Evolutionary conservation across 2,888 invertebrate species (phyloP), one percentile per base, ranked within the genome.

Genomic region (Epiblema foenella): DNA sequence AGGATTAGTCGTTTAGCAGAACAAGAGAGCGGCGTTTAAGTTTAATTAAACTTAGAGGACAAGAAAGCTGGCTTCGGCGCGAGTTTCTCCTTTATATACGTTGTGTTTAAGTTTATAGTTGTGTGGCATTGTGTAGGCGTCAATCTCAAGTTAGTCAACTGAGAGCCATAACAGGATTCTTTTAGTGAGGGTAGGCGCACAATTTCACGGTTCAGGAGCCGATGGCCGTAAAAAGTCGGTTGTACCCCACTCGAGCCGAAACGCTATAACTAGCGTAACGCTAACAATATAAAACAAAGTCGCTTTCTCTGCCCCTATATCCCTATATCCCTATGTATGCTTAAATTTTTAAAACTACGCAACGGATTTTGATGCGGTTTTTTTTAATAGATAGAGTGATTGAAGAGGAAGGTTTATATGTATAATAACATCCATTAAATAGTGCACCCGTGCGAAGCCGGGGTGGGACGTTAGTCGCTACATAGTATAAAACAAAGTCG

Each of bases 181-280:
- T 52, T 63, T 52, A 63, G 62, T 49, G 51, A 63, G 63, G 63
- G 63, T 63, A 52, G 63, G 49, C 52, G 20, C 63, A 63, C 63
- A 63, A 63, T 63, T 52, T 63, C 63, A 63, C 52, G 63, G 20
- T 52, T 52, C 52, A 63, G 9, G n/a, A n/a, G 63, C 10, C 15
- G 37, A 63, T 51, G 52, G 37, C 15, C 51, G 63, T 63, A 59
- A 63, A 63, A 63, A 63, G 17, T 18, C 33, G 51, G 52, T 63
- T 10, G 11, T 5, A 51, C 12, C n/a, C 17, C 9, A 18, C 33
- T 42, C 33, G 17, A 1, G 63, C 37, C 37, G 18, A 63, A 63
- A 63, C 17, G 49, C 49, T 46, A 59, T 37, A 29, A 57, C 33
- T 20, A 15, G 52, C 29, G 59, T 42, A 15, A 24, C 11, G 37